These are phyloP conservation scores for Karalla daura DNA, from an alignment of 2,797 vertebrate species.

Conservation along the genomic window DNA sequence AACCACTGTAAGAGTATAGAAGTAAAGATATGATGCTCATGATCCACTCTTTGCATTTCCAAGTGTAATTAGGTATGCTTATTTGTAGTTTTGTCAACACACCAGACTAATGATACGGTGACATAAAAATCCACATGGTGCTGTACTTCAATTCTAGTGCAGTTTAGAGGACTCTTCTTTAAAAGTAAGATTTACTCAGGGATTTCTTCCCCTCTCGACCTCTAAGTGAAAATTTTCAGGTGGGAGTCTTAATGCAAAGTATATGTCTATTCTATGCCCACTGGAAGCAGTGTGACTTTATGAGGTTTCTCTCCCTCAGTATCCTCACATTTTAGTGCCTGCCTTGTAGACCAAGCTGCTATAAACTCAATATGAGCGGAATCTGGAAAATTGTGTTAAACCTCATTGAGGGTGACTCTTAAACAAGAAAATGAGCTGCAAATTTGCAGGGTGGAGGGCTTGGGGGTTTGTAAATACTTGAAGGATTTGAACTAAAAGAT, in stretches of 20 bases:
- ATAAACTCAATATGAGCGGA: conserved; percentile 27
- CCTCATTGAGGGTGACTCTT: neutral
- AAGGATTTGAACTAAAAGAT: neutral
- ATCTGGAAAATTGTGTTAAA: conserved; percentile 34
- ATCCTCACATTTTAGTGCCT: conserved; percentile 26
- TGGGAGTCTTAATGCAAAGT: conserved; percentile 25
- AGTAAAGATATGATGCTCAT: neutral
- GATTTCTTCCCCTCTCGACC: conserved; percentile 11
- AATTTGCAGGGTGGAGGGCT: too few relatives aligned
- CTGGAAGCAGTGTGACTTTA: conserved; percentile 18
- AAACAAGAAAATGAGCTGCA: conserved; percentile 14
- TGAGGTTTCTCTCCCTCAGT: conserved; percentile 36
- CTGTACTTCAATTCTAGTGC: neutral
- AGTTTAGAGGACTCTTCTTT: neutral
- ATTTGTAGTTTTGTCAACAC: conserved; percentile 11
- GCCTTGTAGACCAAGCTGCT: conserved; percentile 19
- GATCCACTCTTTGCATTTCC: neutral
- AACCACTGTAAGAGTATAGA: neutral
- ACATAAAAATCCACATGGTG: conserved; percentile 1
- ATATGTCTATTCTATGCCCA: conserved; percentile 21
- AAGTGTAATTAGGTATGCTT: conserved; percentile 4
- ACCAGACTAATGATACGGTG: neutral
- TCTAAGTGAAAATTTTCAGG: conserved; percentile 14
- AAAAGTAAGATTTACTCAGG: neutral
- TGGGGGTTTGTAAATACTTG: too few relatives aligned